phyloP scores from a whole-genome alignment of 1,140 invertebrate species.

The Reticulitermes speratus region DNA sequence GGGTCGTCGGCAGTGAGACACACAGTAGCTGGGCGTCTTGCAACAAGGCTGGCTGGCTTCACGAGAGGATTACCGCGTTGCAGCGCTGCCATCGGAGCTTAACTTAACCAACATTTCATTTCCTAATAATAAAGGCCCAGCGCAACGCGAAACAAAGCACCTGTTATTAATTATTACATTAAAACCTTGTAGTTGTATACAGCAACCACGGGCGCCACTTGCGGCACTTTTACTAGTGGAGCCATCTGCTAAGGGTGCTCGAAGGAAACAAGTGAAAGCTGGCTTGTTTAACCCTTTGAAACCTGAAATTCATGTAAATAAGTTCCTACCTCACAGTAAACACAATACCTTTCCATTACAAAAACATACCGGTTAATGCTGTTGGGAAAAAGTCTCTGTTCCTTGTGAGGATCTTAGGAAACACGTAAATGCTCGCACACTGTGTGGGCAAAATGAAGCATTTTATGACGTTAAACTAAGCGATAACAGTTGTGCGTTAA shows the following conservation, averaged over 20 bases:
- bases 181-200: slow-evolving; percentile 20
- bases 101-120: slow-evolving; percentile 36
- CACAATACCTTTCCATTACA: too few species aligned
- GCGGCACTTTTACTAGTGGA: neutral
- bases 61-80: neutral
- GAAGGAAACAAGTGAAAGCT: neutral
- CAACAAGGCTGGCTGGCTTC: neutral
- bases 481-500: too few species aligned
- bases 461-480: too few species aligned
- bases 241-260: neutral
- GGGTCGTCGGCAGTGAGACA: neutral
- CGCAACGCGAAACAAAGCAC: slow-evolving; percentile 15
- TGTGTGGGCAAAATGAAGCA: too few species aligned
- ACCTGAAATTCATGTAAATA: too few species aligned
- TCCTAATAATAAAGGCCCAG: slow-evolving; percentile 31
- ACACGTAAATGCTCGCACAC: too few species aligned
- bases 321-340: too few species aligned
- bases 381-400: too few species aligned
- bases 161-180: slow-evolving; percentile 27
- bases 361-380: too few species aligned
- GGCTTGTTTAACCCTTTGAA: neutral
- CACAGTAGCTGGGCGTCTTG: neutral
- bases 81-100: slow-evolving; percentile 24
- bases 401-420: too few species aligned
- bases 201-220: neutral